Evolutionary conservation across 2,888 invertebrate genomes (phyloP).

Genomic region (Helicoverpa assulta): DNA sequence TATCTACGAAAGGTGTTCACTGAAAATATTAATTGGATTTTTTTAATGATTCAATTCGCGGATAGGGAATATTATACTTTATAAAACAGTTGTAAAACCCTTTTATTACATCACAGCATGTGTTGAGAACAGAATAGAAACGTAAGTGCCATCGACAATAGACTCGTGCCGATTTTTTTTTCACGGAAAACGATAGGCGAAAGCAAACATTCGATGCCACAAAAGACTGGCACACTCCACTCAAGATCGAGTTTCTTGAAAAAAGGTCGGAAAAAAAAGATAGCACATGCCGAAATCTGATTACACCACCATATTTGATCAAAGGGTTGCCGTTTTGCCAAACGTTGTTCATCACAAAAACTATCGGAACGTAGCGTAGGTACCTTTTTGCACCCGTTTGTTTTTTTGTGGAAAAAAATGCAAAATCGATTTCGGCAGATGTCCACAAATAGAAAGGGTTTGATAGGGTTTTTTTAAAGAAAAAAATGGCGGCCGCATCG

Average conservation of each 20-base stretch:
- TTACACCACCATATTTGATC: slow-evolving; percentile 85
- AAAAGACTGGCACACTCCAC: slow-evolving; percentile 86
- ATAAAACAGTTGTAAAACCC: slow-evolving; percentile 53
- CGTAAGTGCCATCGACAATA: slow-evolving; percentile 71
- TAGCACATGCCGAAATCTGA: slow-evolving; percentile 90
- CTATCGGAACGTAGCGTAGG: slow-evolving; percentile 70
- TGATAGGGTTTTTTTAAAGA: slow-evolving; percentile 77
- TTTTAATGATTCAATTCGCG: slow-evolving; percentile 57
- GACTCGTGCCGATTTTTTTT: slow-evolving; percentile 87
- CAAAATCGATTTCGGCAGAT: slow-evolving; percentile 90
- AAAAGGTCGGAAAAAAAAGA: slow-evolving; percentile 80
- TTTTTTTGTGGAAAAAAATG: slow-evolving; percentile 86
- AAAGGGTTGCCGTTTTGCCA: slow-evolving; percentile 87
- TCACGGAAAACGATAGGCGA: slow-evolving; percentile 84
- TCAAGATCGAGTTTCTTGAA: slow-evolving; percentile 87
- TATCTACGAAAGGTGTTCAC: slow-evolving; percentile 60
- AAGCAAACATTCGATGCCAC: slow-evolving; percentile 85
- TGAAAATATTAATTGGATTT: slow-evolving; percentile 60
- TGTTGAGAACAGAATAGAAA: slow-evolving; percentile 67
- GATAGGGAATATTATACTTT: slow-evolving; percentile 30
- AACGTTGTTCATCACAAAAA: slow-evolving; percentile 82
- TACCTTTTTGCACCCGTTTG: slow-evolving; percentile 84
- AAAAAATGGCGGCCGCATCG: slow-evolving; percentile 82
- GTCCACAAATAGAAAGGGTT: slow-evolving; percentile 89
- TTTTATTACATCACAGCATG: slow-evolving; percentile 69